Evolutionary conservation across 2,797 vertebrate species (phyloP), one percentile per base, ranked within the genome.

Genomic region (Coregonus suidteri): DNA sequence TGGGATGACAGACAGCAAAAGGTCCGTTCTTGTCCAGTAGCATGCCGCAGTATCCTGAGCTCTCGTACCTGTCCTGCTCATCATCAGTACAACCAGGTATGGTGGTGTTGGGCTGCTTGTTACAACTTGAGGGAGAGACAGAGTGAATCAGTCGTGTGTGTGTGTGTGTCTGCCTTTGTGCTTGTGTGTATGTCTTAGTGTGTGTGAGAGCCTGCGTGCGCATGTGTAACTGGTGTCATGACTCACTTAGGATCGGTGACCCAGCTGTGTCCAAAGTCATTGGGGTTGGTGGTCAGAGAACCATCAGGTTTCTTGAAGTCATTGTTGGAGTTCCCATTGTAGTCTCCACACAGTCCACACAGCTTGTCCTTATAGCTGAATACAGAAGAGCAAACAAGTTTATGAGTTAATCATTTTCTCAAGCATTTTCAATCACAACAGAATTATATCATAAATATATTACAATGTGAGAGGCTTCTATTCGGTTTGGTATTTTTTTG

Each of bases 191-290:
- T 54, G 51, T 65, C 25, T 65, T 30, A 3, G 20, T 54, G 56
- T 18, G 16, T 59, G 47, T 59, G 18, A 14, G 6, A 35, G 15
- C 13, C 25, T 13, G 16, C 6, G 5, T 4, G 3, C 3, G 30
- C 15, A 14, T 5, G 31, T 59, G 74, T 73, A 47, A 13, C 41
- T 47, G 35, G 7, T 35, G 3, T 2, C 16, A 4, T 25, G 2
- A 62, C 88, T 89, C 68, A 91, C 90, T 87, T 67, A 34, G 88
- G 77, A 82, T 94, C 89, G 1, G 84, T 92, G 82, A 91, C 93
- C 94, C 94, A 95, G 86, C 94, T 95, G 88, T 94, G 80, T 73
- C 93, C 94, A 82, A 95, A 94, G 0, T 93, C 91, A 70, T 88
- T 91, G 16, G 83, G 76, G 56, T 75, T 81, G 66, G 31, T 87